Conservation (phyloP, 1,140 invertebrate species). For the Drosophila virilis region DNA sequence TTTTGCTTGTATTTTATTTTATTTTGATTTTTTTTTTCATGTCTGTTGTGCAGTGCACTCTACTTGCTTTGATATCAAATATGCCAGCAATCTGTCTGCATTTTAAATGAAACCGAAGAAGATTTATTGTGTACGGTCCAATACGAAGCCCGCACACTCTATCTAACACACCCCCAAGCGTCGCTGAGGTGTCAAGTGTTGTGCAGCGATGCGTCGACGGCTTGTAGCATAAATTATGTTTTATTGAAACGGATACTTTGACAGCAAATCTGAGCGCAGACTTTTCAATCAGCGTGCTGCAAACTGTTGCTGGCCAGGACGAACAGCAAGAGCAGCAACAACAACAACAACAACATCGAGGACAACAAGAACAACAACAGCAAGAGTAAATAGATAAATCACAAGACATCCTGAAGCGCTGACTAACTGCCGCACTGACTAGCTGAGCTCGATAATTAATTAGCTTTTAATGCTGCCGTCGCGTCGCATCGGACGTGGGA, state of each 20-base stretch:
- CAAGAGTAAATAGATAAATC: slow-evolving; percentile 54
- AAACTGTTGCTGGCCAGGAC: slow-evolving; percentile 37
- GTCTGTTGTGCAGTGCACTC: slow-evolving; percentile 30
- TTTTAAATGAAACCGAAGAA: slow-evolving; percentile 76
- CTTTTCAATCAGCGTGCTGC: slow-evolving; percentile 73
- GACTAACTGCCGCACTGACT: slow-evolving; percentile 59
- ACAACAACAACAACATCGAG: neutral
- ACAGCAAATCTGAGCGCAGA: slow-evolving; percentile 50
- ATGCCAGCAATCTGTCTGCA: slow-evolving; percentile 78
- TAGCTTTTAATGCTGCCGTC: slow-evolving; percentile 76
- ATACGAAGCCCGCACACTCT: neutral
- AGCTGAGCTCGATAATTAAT: slow-evolving; percentile 78
- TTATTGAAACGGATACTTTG: slow-evolving; percentile 74
- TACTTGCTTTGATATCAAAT: slow-evolving; percentile 57
- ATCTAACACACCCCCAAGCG: neutral
- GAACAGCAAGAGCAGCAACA: neutral
- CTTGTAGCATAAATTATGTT: slow-evolving; percentile 72
- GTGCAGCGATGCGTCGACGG: slow-evolving; percentile 15
- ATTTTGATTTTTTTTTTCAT: slow-evolving; percentile 8
- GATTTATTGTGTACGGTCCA: slow-evolving; percentile 67
- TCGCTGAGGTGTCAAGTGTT: slow-evolving; percentile 67
- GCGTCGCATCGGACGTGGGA: slow-evolving; percentile 11
- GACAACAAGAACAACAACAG: neutral
- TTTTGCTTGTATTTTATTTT: slow-evolving; percentile 6
- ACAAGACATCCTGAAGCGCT: slow-evolving; percentile 51